A percentile compares a stretch with the other conserved stretches of the same genome.
Conservation (phyloP, 1,140 invertebrate genomes). For the Teleogryllus occipitalis region DNA sequence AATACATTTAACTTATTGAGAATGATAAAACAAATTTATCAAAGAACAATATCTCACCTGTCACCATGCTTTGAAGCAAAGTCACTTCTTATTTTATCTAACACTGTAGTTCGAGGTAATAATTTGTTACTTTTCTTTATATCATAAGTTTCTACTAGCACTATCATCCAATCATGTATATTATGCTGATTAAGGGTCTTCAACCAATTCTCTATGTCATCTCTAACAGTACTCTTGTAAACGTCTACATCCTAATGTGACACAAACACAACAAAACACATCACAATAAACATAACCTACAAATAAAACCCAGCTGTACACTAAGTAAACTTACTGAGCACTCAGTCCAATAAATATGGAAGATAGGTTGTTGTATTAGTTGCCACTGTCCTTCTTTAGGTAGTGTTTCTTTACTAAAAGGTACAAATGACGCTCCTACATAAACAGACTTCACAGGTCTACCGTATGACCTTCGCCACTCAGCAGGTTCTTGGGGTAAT, state of each 20-base stretch:
- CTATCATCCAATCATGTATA: slow-evolving; percentile 87
- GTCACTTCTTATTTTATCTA: slow-evolving; percentile 90
- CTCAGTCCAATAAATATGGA: slow-evolving; percentile 93
- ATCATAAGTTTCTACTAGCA: slow-evolving; percentile 87
- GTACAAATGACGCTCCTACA: slow-evolving; percentile 75
- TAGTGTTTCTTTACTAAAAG: slow-evolving; percentile 62
- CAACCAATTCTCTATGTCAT: slow-evolving; percentile 83
- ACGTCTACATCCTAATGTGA: slow-evolving; percentile 72
- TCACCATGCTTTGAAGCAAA: slow-evolving; percentile 84
- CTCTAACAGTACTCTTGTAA: slow-evolving; percentile 76
- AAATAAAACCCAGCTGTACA: background rate
- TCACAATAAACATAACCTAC: background rate
- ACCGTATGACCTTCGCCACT: slow-evolving; percentile 82
- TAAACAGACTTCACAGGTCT: slow-evolving; percentile 72
- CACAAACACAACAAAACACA: slow-evolving; percentile 29
- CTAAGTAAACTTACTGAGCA: slow-evolving; percentile 59
- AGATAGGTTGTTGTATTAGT: slow-evolving; percentile 75
- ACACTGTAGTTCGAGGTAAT: slow-evolving; percentile 81
- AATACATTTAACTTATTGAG: background rate
- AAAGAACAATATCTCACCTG: slow-evolving; percentile 41
- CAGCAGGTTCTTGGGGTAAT: slow-evolving; percentile 74
- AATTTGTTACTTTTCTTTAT: slow-evolving; percentile 86
- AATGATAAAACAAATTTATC: background rate
- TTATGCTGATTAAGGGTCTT: slow-evolving; percentile 63
- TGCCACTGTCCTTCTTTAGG: slow-evolving; percentile 62